Conservation (phyloP, 2,797 vertebrate species). For the Zenarchopterus dispar region DNA sequence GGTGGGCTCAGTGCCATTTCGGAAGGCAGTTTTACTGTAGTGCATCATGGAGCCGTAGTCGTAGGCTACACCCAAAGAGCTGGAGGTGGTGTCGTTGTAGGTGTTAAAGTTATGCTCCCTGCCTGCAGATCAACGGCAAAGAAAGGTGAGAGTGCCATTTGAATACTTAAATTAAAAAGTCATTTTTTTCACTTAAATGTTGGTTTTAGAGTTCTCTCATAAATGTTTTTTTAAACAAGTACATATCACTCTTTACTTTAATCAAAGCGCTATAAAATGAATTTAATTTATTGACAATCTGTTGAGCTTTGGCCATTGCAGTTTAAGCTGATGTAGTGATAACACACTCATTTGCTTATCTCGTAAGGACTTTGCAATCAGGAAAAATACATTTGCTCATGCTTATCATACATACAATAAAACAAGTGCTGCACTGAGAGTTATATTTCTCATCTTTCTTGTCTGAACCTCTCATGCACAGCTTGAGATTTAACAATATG, state of each 20-base stretch:
- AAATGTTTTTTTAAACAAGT: slow-evolving; percentile 5
- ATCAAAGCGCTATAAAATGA: background rate
- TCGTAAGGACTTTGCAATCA: slow-evolving; percentile 2
- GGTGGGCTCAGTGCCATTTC: slow-evolving; percentile 85
- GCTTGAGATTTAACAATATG: background rate
- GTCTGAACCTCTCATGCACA: background rate
- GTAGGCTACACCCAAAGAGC: slow-evolving; percentile 89
- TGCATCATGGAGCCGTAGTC: slow-evolving; percentile 97
- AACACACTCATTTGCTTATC: slow-evolving; percentile 17
- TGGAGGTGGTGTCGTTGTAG: slow-evolving; percentile 85
- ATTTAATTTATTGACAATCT: background rate
- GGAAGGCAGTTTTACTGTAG: slow-evolving; percentile 91
- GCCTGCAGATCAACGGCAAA: slow-evolving; percentile 69
- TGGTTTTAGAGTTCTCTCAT: background rate
- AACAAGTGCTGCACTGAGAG: background rate
- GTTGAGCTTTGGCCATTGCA: slow-evolving; percentile 4
- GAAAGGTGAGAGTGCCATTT: background rate
- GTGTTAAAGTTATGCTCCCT: slow-evolving; percentile 88
- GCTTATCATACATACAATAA: slow-evolving; percentile 27
- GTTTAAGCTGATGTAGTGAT: background rate
- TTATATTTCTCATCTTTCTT: background rate
- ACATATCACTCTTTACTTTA: no score
- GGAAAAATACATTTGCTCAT: background rate
- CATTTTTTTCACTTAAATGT: no score
- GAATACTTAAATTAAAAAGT: background rate